phyloP scores from a whole-genome alignment of 1,140 invertebrate genomes.

The Yoshiicerus persimilis region DNA sequence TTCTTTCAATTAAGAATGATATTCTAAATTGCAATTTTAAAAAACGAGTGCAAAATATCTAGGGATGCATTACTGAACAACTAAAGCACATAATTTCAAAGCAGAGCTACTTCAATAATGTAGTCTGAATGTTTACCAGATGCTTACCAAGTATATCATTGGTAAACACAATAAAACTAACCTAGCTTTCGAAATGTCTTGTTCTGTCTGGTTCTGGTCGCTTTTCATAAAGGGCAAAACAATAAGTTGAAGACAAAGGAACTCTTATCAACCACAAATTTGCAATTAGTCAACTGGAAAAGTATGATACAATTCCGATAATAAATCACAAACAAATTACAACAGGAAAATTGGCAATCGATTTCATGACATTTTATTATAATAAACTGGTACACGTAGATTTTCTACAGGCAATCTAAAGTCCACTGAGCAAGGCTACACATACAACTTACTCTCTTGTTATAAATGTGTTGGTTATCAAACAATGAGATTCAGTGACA shows the following conservation, averaged over 20 bases:
- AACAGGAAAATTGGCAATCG: neutral
- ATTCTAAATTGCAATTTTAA: no score
- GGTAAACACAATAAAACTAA: neutral
- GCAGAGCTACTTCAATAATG: neutral
- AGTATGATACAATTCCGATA: neutral
- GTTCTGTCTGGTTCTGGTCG: neutral
- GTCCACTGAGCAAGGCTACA: neutral
- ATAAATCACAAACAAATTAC: conserved; percentile 3
- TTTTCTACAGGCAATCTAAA: neutral
- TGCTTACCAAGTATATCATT: neutral
- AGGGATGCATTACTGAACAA: no score
- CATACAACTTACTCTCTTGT: neutral
- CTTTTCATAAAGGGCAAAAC: neutral
- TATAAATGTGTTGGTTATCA: neutral
- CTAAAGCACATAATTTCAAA: neutral
- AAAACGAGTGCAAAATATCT: no score
- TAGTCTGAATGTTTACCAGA: neutral
- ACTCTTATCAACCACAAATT: neutral
- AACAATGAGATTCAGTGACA: neutral
- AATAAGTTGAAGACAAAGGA: neutral
- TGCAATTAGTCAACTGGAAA: conserved; percentile 2
- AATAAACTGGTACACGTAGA: neutral
- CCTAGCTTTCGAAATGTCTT: neutral
- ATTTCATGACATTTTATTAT: neutral
- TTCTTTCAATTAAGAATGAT: no score